Conservation (phyloP, 2,113 vertebrate genomes). For the Tachuris rubrigastra region DNA sequence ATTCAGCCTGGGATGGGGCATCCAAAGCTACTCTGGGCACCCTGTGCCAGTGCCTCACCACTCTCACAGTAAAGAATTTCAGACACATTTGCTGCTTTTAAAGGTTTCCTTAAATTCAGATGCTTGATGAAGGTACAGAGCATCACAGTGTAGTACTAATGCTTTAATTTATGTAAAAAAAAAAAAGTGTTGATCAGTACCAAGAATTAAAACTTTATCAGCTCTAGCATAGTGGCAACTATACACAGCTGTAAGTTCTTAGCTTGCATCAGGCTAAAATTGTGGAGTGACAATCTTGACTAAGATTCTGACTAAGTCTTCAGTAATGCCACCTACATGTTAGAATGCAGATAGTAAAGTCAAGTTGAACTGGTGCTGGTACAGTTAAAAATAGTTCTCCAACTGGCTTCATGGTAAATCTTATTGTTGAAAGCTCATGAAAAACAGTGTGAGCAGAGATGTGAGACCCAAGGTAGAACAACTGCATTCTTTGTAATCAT, state of each 20-base stretch:
- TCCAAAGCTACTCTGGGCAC: background rate
- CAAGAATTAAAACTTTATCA: background rate
- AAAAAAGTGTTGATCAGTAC: accelerated
- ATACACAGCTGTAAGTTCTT: background rate
- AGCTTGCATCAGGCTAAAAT: background rate
- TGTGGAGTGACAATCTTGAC: background rate
- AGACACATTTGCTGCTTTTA: background rate
- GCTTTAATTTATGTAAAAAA: background rate
- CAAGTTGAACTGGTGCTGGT: background rate
- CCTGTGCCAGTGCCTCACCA: background rate
- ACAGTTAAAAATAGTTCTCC: background rate
- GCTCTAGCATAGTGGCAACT: background rate
- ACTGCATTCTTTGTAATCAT: background rate
- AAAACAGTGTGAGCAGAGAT: background rate
- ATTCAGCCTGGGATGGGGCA: background rate
- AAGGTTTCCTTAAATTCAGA: background rate
- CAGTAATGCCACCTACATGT: background rate
- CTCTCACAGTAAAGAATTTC: background rate
- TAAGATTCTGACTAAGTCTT: too few species aligned
- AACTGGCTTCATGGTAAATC: background rate
- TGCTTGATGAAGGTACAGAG: background rate
- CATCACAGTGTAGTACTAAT: background rate
- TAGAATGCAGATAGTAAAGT: background rate
- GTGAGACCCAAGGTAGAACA: background rate
- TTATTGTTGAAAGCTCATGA: background rate